These are phyloP conservation scores for Standfussiana lucernea DNA, from an alignment of 2,888 invertebrate species.

Conservation along the genomic window DNA sequence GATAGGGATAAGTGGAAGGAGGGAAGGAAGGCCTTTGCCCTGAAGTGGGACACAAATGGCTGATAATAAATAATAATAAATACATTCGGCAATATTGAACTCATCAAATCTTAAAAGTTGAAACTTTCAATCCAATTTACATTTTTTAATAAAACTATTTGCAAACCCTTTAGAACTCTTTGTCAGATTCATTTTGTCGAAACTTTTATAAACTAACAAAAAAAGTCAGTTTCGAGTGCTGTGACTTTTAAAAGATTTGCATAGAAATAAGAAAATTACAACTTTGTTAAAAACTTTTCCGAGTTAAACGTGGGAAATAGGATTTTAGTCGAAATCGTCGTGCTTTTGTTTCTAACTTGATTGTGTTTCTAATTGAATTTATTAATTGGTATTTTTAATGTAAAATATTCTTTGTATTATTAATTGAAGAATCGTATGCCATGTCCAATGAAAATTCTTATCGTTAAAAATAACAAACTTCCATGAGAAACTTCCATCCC, in stretches of 20 bases:
- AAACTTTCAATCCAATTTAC: slow-evolving; percentile 27
- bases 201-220: slow-evolving; percentile 58
- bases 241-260: slow-evolving; percentile 64
- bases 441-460: background rate
- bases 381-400: slow-evolving; percentile 7
- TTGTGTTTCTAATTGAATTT: slow-evolving; percentile 1
- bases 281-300: slow-evolving; percentile 55
- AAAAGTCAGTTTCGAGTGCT: slow-evolving; percentile 54
- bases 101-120: background rate
- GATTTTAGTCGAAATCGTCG: slow-evolving; percentile 18
- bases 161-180: slow-evolving; percentile 36
- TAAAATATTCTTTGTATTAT: background rate
- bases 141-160: slow-evolving; percentile 20
- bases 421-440: background rate
- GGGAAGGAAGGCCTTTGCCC: too few relatives aligned
- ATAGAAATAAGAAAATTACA: slow-evolving; percentile 69
- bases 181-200: slow-evolving; percentile 39
- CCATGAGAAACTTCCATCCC: background rate
- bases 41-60: too few relatives aligned
- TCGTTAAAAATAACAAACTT: background rate
- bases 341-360: slow-evolving; percentile 26
- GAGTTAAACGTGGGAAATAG: slow-evolving; percentile 43
- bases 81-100: background rate
- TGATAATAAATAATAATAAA: too few relatives aligned
- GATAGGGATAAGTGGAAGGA: too few relatives aligned